Percentiles rank a stretch among this genome's conserved stretches.
Evolutionary conservation across 2,113 vertebrate genomes (phyloP).

Genomic region (Bettongia penicillata): DNA sequence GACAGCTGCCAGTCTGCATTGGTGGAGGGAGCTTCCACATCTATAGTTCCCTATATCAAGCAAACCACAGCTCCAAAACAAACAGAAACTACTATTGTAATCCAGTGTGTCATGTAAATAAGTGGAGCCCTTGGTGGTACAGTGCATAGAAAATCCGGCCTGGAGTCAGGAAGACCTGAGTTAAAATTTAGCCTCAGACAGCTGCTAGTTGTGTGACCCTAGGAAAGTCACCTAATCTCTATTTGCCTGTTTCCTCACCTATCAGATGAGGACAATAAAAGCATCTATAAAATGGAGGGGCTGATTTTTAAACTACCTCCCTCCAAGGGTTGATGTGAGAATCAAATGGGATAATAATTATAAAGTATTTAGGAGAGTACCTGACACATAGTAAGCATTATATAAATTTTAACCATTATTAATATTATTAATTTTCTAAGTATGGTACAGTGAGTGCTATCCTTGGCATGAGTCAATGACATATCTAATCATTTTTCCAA

Average conservation of each 20-base stretch:
- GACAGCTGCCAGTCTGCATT: not conserved
- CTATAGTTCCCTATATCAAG: not conserved
- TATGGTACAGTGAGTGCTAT: not conserved
- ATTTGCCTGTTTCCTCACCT: not conserved
- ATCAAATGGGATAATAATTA: not conserved
- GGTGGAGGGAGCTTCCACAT: not conserved
- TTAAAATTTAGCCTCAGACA: not conserved
- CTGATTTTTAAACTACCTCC: not conserved
- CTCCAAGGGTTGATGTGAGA: not conserved
- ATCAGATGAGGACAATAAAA: not conserved
- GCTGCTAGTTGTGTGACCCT: not conserved
- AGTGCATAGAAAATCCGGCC: not conserved
- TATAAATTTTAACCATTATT: not conserved
- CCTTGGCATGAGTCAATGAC: constrained; percentile 34
- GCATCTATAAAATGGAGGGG: not conserved
- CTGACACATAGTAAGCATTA: not conserved
- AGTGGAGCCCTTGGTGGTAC: not conserved
- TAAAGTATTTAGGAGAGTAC: not conserved
- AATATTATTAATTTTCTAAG: not conserved
- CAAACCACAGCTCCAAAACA: not conserved
- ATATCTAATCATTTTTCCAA: constrained; percentile 52
- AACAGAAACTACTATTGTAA: not conserved
- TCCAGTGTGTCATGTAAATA: too few species aligned
- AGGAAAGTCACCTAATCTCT: not conserved
- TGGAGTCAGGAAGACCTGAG: not conserved